Evolutionary conservation across 2,113 vertebrate genomes (phyloP).

Genomic region (Cichladusa arquata): DNA sequence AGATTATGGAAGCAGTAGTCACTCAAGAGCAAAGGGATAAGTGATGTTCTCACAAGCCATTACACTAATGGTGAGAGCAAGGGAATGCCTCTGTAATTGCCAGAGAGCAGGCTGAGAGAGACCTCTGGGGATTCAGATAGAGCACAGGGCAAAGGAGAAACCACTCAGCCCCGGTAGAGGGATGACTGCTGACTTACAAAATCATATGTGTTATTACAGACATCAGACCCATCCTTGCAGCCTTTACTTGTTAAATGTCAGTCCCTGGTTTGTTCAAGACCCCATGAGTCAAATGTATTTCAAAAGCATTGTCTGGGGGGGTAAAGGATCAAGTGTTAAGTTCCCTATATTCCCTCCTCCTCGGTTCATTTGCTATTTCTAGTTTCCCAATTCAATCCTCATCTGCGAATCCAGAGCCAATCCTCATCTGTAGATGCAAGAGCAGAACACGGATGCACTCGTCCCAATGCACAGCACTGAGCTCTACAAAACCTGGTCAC

Average conservation of each 20-base stretch:
- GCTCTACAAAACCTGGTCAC: background rate
- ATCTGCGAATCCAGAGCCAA: background rate
- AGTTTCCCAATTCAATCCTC: background rate
- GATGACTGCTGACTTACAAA: background rate
- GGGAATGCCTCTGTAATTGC: conserved; percentile 19
- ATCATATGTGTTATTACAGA: background rate
- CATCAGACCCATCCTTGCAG: background rate
- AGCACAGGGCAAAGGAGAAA: background rate
- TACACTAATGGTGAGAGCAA: background rate
- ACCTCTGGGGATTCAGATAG: background rate
- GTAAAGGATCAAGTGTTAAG: background rate
- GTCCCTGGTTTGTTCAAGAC: background rate
- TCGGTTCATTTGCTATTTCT: background rate
- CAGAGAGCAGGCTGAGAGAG: background rate
- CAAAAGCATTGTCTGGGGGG: background rate
- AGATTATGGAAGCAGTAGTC: background rate
- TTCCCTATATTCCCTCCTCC: background rate
- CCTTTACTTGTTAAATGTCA: background rate
- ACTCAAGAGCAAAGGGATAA: conserved; percentile 30
- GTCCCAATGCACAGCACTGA: background rate
- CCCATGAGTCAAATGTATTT: background rate
- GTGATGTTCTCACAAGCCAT: conserved; percentile 20
- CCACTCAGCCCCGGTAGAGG: background rate
- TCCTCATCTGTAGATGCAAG: background rate
- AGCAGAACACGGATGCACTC: background rate